Evolutionary conservation across 2,888 invertebrate species (phyloP), one percentile per base, ranked within the genome.

Genomic region (Plebejus anna): DNA sequence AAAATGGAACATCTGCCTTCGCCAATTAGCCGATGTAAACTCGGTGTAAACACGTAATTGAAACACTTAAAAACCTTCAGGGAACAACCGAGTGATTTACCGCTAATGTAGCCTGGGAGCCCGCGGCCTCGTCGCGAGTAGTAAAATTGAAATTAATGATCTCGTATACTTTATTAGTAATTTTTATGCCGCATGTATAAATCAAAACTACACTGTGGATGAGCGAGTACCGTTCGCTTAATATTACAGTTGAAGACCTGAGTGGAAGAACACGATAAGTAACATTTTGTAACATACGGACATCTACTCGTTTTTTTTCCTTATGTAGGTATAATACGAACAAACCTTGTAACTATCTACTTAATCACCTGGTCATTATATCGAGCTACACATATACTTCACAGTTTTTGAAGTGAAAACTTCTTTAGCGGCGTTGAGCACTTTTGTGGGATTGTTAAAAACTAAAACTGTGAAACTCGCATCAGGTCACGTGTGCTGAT

Each of bases 121-220:
- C 80, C 81, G 78, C 80, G 87, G 86, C 84, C 82, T 79, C 80
- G 79, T 79, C 77, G 79, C 77, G 80, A 84, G 87, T 85, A 88
- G 85, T 92, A 88, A 92, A 92, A 90, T 88, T 89, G 86, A 90
- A 91, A 92, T 91, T 92, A 88, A 92, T 89, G 90, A 87, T 88
- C 88, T 87, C 89, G 90, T 91, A 89, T 89, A 90, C 85, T 90
- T 93, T 92, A 91, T 90, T 90, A 90, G 89, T 83, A 79, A 86
- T 55, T 73, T 73, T 73, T 73, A 73, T 55, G 28, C 51, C 6
- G 83, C 82, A 83, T 86, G 88, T 90, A 90, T 92, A 90, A 90
- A 90, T 85, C 85, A 85, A 81, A 80, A 86, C 87, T 91, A 91
- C 82, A 84, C 81, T 79, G 82, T 79, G 78, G 78, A 79, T 84